Conservation (phyloP, 2,797 vertebrate species). For the Characodon lateralis region DNA sequence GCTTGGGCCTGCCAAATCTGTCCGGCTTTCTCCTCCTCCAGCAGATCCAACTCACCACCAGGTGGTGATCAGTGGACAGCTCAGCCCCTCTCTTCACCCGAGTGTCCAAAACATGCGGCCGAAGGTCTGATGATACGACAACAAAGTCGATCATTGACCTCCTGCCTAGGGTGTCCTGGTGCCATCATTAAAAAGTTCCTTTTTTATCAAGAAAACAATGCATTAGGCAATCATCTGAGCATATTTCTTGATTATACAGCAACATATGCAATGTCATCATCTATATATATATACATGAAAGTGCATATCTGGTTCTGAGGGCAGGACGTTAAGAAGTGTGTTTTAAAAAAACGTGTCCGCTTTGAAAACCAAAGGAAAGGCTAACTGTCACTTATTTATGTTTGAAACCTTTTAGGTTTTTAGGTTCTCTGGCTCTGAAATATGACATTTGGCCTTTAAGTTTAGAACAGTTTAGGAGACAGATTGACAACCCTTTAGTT, state of each 20-base stretch:
- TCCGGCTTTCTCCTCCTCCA: no score
- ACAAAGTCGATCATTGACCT: no score
- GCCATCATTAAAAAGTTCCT: not conserved
- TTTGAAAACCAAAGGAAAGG: not conserved
- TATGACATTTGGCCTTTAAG: conserved; percentile 2
- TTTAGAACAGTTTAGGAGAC: not conserved
- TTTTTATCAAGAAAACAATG: not conserved
- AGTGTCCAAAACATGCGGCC: no score
- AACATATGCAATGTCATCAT: not conserved
- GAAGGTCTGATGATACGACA: no score
- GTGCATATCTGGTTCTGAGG: not conserved
- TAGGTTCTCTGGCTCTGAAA: not conserved
- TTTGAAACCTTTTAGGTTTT: not conserved
- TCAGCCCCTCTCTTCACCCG: no score
- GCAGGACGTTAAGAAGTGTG: not conserved
- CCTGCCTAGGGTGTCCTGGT: no score
- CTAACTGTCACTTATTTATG: not conserved
- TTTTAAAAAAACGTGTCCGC: not conserved
- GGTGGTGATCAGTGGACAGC: no score
- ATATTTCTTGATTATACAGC: not conserved
- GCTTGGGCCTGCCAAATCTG: no score
- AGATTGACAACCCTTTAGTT: conserved; percentile 11
- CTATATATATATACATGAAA: not conserved
- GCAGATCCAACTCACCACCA: no score
- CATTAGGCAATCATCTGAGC: not conserved